A percentile compares a stretch with the other conserved stretches of the same genome.
phyloP scores from a whole-genome alignment of 1,140 invertebrate genomes.

The Ostrea denselamellosa region DNA sequence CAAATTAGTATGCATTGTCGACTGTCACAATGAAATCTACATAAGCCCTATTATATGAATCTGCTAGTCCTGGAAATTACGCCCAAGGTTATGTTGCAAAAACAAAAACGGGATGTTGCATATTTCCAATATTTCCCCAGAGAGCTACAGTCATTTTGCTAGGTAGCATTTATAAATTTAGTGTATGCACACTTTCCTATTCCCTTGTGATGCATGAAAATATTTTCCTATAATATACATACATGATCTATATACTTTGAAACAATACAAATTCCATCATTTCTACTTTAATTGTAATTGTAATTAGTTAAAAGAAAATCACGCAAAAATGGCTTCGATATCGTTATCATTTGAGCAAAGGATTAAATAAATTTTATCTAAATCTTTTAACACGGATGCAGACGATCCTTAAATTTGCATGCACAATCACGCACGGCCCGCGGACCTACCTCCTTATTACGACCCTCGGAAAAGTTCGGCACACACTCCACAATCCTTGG shows the following conservation, averaged over 20 bases:
- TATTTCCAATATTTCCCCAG: too few species aligned
- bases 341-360: background rate
- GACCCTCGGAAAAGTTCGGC: conserved; percentile 83
- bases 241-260: background rate
- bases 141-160: too few species aligned
- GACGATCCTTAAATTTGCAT: background rate
- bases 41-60: too few species aligned
- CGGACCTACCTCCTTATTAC: conserved; percentile 79
- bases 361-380: background rate
- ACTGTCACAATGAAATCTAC: too few species aligned
- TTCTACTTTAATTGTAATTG: background rate
- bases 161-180: too few species aligned
- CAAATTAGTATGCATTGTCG: too few species aligned
- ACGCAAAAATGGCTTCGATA: background rate
- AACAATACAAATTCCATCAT: background rate
- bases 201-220: too few species aligned
- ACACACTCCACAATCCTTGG: conserved; percentile 80
- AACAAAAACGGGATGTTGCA: too few species aligned
- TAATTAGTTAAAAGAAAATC: background rate
- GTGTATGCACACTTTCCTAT: too few species aligned
- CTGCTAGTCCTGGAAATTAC: too few species aligned
- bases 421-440: conserved; percentile 2
- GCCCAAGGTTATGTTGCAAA: too few species aligned
- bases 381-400: background rate
- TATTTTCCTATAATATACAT: too few species aligned